These are phyloP conservation scores for Carabus problematicus DNA, from an alignment of 2,888 invertebrate genomes.

Conservation along the genomic window DNA sequence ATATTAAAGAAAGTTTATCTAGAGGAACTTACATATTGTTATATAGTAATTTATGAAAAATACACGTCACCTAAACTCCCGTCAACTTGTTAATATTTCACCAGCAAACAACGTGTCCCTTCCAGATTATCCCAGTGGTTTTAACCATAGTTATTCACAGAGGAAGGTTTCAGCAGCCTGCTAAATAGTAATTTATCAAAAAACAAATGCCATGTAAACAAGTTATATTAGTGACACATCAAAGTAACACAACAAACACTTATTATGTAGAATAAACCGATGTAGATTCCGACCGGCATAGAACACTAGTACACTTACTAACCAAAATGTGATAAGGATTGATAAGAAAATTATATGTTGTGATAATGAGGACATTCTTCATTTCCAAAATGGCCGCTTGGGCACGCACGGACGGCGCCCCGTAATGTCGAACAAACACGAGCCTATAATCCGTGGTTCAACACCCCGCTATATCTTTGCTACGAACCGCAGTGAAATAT, in stretches of 20 bases:
- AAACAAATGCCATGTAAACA: constrained; percentile 4
- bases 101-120: too few species aligned
- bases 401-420: constrained; percentile 30
- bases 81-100: too few species aligned
- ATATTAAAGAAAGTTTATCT: too few species aligned
- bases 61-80: too few species aligned
- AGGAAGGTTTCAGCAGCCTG: not conserved
- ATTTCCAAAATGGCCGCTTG: constrained; percentile 41
- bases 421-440: constrained; percentile 35
- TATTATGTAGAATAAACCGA: too few species aligned
- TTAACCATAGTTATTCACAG: too few species aligned
- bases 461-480: not conserved
- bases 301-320: constrained; percentile 26
- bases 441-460: constrained; percentile 4
- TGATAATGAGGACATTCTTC: constrained; percentile 45
- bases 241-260: too few species aligned
- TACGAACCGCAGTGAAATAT: too few species aligned
- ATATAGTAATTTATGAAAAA: too few species aligned
- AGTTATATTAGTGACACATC: too few species aligned
- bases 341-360: constrained; percentile 45
- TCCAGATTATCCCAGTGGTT: too few species aligned
- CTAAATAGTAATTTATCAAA: not conserved
- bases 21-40: too few species aligned
- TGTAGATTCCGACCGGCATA: constrained; percentile 12
- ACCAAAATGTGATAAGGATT: constrained; percentile 36